These are phyloP conservation scores for Lagodon rhomboides DNA, from an alignment of 2,797 vertebrate genomes.

Conservation along the genomic window DNA sequence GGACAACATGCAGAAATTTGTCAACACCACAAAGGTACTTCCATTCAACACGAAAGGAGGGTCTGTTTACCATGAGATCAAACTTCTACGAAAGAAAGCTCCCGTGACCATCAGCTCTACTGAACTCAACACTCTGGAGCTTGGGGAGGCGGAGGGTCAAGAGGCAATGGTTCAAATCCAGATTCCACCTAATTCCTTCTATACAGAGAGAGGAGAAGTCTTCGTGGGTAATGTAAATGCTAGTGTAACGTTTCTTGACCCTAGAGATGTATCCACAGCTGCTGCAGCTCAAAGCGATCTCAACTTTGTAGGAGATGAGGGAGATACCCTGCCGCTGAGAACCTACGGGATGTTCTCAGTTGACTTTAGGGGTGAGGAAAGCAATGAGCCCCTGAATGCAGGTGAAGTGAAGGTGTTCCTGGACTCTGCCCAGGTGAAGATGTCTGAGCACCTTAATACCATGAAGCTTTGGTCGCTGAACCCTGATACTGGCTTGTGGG, in stretches of 20 bases:
- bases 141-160: slow-evolving; percentile 90
- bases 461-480: slow-evolving; percentile 99
- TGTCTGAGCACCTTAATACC: slow-evolving; percentile 91
- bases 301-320: slow-evolving; percentile 93
- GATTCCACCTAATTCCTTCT: slow-evolving; percentile 94
- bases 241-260: slow-evolving; percentile 96
- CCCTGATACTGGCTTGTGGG: slow-evolving; percentile 96
- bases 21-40: slow-evolving; percentile 98
- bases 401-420: slow-evolving; percentile 95
- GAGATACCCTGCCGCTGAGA: slow-evolving; percentile 93
- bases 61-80: slow-evolving; percentile 95
- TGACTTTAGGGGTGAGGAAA: slow-evolving; percentile 92
- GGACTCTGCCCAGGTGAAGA: slow-evolving; percentile 92
- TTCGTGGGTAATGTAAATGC: slow-evolving; percentile 94
- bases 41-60: slow-evolving; percentile 95
- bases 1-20: slow-evolving; percentile 95
- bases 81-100: slow-evolving; percentile 91
- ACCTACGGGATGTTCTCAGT: slow-evolving; percentile 99
- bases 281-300: slow-evolving; percentile 94
- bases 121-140: slow-evolving; percentile 89
- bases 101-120: slow-evolving; percentile 90
- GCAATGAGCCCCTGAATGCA: slow-evolving; percentile 91
- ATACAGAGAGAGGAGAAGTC: slow-evolving; percentile 92
- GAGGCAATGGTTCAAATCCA: slow-evolving; percentile 94
- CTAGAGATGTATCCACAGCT: slow-evolving; percentile 92